Evolutionary conservation across 2,888 invertebrate genomes (phyloP).

Genomic region (Ceraclea dissimilis): DNA sequence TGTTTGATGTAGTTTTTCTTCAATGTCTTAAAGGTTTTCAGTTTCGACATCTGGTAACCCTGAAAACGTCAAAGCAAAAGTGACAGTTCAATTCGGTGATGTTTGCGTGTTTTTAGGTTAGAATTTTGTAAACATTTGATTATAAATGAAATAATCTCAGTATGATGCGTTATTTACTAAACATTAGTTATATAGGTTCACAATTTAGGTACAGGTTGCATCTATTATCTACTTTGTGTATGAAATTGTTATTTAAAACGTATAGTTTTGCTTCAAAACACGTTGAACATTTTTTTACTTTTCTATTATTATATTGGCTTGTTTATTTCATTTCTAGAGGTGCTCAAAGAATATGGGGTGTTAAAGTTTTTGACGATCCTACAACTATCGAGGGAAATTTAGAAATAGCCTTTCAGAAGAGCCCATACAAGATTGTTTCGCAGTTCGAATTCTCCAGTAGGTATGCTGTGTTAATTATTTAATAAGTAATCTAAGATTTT

Average conservation of each 20-base stretch:
- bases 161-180: constrained; percentile 56
- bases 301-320: no score
- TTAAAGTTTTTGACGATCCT: constrained; percentile 48
- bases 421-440: constrained; percentile 52
- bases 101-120: no score
- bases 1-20: no score
- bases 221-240: no score
- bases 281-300: no score
- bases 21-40: no score
- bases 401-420: constrained; percentile 53
- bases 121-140: no score
- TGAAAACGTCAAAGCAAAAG: no score
- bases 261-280: no score
- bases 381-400: constrained; percentile 65
- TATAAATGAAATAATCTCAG: not conserved
- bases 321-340: constrained; percentile 59
- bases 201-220: constrained; percentile 59
- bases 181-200: constrained; percentile 71
- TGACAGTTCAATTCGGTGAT: no score
- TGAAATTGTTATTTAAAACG: no score
- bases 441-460: constrained; percentile 60
- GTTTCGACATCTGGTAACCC: no score
- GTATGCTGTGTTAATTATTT: constrained; percentile 34
- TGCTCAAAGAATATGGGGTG: constrained; percentile 53
- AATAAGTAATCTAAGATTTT: not conserved